Conservation (phyloP, 2,888 invertebrate genomes). For the Brenthis daphne region DNA sequence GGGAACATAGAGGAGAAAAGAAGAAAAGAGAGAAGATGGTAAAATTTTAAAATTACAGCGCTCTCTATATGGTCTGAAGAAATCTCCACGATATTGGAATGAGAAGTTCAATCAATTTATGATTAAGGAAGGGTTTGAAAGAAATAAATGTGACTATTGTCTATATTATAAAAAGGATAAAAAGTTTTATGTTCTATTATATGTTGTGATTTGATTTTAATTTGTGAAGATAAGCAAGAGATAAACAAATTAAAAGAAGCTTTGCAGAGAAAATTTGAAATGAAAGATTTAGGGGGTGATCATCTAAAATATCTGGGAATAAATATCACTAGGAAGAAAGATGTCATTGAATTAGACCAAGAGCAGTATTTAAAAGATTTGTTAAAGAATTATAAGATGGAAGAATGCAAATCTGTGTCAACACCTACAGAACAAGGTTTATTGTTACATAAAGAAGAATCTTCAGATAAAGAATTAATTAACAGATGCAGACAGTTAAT, state of each 20-base stretch:
- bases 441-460: constrained; percentile 4
- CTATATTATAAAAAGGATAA: not conserved
- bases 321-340: constrained; percentile 8
- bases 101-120: too few relatives aligned
- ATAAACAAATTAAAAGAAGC: constrained; percentile 8
- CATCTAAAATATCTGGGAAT: constrained; percentile 7
- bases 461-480: constrained; percentile 6
- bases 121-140: too few relatives aligned
- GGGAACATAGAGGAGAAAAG: too few relatives aligned
- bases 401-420: constrained; percentile 8
- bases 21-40: too few relatives aligned
- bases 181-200: constrained; percentile 13
- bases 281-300: not conserved
- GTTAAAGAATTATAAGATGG: constrained; percentile 8
- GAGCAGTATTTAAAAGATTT: constrained; percentile 10
- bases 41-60: too few relatives aligned
- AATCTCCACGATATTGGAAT: too few relatives aligned
- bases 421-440: constrained; percentile 10
- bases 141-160: too few relatives aligned
- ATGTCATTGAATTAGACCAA: constrained; percentile 5
- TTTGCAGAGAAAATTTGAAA: constrained; percentile 11
- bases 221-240: constrained; percentile 10
- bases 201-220: constrained; percentile 13
- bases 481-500: constrained; percentile 8
- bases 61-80: too few relatives aligned